Evolutionary conservation across 2,797 vertebrate genomes (phyloP), one percentile per base, ranked within the genome.

Genomic region (Fundulus diaphanus): DNA sequence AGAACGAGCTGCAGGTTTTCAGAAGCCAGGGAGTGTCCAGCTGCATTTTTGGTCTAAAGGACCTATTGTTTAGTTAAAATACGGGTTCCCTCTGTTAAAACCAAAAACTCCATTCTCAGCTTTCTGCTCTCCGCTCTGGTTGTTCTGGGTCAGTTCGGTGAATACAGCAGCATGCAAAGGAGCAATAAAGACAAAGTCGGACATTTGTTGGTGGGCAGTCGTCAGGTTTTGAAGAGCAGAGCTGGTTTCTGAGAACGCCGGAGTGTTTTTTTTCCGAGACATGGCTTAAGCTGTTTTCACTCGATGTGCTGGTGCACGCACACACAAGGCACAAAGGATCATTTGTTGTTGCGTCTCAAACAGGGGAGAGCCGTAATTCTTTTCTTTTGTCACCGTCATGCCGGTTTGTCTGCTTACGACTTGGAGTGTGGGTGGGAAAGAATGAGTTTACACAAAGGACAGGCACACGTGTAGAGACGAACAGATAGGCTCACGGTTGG

Each of bases 361-460:
- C 79, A 74, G 76, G 68, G 54, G 3, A 68, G 73, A 79, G 78
- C 83, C 16, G 22, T 72, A 74, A 73, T 85, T 74, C 67, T 63
- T 77, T 74, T 56, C 29, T 33, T 57, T 68, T 84, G 65, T 87
- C 74, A 70, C 86, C 59, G 85, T 79, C 82, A 78, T 77, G 88
- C 85, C 70, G 69, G 89, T 92, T 92, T 83, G 83, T 90, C 89
- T 80, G 82, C 89, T 92, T 84, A 86, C 73, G 65, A 85, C 86
- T 83, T 85, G 11, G 49, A 78, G 85, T 82, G 90, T 90, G 85
- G 87, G 85, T 88, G 85, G 81, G 76, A 77, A 90, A 91, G 84
- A 90, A 89, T 81, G 87, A 90, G 82, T 90, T 85, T 69, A 83
- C 82, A 84, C 84, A 89, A 87, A 85, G 86, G 84, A 74, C 77